Evolutionary conservation across 2,797 vertebrate species (phyloP).

Genomic region (Meda fulgida): DNA sequence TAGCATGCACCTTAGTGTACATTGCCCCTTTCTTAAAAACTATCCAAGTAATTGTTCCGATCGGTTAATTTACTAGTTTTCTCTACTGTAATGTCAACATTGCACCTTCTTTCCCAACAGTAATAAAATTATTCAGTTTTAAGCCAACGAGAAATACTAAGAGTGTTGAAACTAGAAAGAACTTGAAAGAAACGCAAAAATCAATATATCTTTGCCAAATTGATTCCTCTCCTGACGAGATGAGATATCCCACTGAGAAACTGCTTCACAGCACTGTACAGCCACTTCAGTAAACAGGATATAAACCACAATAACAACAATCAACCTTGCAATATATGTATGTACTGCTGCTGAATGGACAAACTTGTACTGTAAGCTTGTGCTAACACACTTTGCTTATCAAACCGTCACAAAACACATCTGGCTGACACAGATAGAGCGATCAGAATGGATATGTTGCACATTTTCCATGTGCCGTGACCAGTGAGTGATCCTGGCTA

Average conservation of each 20-base stretch:
- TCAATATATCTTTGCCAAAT: constrained; percentile 45
- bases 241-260: constrained; percentile 25
- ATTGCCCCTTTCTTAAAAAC: neutral
- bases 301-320: constrained; percentile 32
- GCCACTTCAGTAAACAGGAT: constrained; percentile 36
- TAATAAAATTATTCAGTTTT: neutral
- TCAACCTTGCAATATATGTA: constrained; percentile 24
- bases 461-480: constrained; percentile 37
- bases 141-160: constrained; percentile 7
- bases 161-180: constrained; percentile 3
- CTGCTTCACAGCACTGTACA: constrained; percentile 21
- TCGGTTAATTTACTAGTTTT: neutral
- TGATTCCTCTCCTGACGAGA: constrained; percentile 22
- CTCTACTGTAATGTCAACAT: neutral
- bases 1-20: neutral
- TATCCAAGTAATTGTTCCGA: neutral
- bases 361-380: constrained; percentile 17
- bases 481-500: constrained; percentile 41
- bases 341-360: constrained; percentile 2
- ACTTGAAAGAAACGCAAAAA: constrained; percentile 38
- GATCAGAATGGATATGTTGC: constrained; percentile 47
- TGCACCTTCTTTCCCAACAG: neutral
- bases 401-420: constrained; percentile 44
- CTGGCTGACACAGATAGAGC: constrained; percentile 52
- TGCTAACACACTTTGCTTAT: constrained; percentile 48